Evolutionary conservation across 2,797 vertebrate species (phyloP), one percentile per base, ranked within the genome.

Genomic region (Rhinoraja longicauda): DNA sequence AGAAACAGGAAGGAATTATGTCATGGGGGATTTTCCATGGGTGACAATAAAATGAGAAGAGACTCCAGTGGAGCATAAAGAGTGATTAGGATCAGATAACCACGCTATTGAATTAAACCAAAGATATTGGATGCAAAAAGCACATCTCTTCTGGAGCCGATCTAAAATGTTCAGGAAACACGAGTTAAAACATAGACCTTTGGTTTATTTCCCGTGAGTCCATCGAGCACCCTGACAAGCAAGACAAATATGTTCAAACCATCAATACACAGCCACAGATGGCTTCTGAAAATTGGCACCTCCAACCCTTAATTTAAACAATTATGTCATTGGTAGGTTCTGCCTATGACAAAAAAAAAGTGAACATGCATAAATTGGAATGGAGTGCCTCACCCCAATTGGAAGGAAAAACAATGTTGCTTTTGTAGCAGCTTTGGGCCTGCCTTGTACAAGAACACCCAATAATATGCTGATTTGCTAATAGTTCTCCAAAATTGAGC

Each of bases 271-370:
- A 57, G 53, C 81, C 72, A 72, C 70, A 72, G 21, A 21, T 45
- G 45, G 70, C 21, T 73, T 39, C 24, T 73, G 36, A 53, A 26
- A n/a, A 75, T 75, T 75, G 24, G 90, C 15, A n/a, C 4, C 12
- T 73, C 45, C 53, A 70, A 72, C 88, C 82, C 90, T 72, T 72
- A 45, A 90, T 72, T 90, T 72, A 92, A 75, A 26, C 67, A 92
- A 92, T 92, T 92, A 53, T 73, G 67, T n/a, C 45, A 45, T 45
- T 45, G 45, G 45, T n/a, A 45, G 45, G 26, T 15, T 75, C 70
- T 12, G 70, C 26, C 24, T n/a, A n/a, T n/a, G n/a, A n/a, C n/a
- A 24, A 12, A 17, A 72, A 72, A 64, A 17, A 72, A 72, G 70
- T 72, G 21, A 72, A 24, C 24, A 24, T 72, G 70, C 1, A 91